phyloP scores from a whole-genome alignment of 2,113 vertebrate genomes.

The Eptatretus burgeri region DNA sequence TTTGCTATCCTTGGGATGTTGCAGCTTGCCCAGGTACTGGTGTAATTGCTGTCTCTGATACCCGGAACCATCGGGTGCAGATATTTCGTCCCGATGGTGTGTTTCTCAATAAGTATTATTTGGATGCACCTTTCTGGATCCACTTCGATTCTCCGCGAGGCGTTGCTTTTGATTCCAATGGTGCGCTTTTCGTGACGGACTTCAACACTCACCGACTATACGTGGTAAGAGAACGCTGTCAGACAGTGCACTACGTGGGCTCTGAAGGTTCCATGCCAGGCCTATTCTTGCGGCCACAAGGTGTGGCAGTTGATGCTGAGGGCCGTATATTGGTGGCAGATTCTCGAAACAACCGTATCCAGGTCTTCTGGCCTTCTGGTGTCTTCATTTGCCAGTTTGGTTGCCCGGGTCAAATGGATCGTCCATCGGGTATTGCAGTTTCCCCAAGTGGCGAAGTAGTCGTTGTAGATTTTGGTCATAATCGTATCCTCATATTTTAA shows the following conservation, averaged over 20 bases:
- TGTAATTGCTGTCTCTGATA: not conserved
- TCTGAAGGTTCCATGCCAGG: not conserved
- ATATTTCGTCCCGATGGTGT: not conserved
- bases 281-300: constrained; percentile 2
- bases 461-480: not conserved
- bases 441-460: not conserved
- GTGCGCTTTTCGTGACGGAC: not conserved
- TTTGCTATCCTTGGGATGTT: constrained; percentile 5
- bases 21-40: not conserved
- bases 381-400: constrained; percentile 2
- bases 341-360: not conserved
- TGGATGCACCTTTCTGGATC: not conserved
- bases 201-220: constrained; percentile 1
- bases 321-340: not conserved
- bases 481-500: not conserved
- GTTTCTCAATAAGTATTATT: not conserved
- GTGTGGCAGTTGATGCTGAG: not conserved
- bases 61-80: constrained; percentile 5
- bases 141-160: constrained; percentile 5
- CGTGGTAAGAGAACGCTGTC: not conserved
- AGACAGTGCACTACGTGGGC: not conserved
- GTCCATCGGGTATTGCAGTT: constrained; percentile 1
- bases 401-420: not conserved
- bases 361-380: constrained; percentile 2
- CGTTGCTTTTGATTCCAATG: not conserved